Evolutionary conservation across 2,113 vertebrate species (phyloP), one percentile per base, ranked within the genome.

Genomic region (Stictonetta naevosa): DNA sequence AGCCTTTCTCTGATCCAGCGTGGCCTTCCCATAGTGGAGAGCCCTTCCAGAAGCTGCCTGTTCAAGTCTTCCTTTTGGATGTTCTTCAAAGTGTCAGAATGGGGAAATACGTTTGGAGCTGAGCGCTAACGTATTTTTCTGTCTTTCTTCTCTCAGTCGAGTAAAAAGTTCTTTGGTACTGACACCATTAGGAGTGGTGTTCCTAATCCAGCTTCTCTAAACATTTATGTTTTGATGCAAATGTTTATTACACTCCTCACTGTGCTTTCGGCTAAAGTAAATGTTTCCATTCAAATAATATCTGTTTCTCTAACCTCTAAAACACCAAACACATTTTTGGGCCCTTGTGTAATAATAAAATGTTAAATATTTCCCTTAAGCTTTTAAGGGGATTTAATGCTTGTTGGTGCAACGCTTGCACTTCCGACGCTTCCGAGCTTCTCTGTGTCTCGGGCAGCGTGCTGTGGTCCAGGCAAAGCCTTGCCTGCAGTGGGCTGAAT

Each of bases 111-210:
- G 22, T 46, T 28, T 19, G 44, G 33, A n/a, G n/a, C 38, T 1
- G 0, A 23, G 38, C 0, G 18, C 5, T 14, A 10, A 25, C 44
- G 5, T 2, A 0, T 16, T 62, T 58, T 25, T 25, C 28, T n/a
- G 7, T 13, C 73, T 59, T 40, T 44, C 56, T 13, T 25, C 38
- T 3, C 33, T 40, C 17, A 8, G 33, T 1, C 33, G 40, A 40
- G 23, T 46, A 8, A 8, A 40, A 40, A n/a, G 44, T 10, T 29
- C 29, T 69, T 36, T 13, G 0, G 23, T 2, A 1, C 46, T 4
- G 44, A 8, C 33, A 5, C 7, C 2, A 2, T 34, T 7, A 26
- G 67, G 64, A 46, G 59, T 0, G 18, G 5, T 18, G 12, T 50
- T 63, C 50, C 79, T 16, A 0, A 12, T 38, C 66, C 29, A 1